phyloP scores from a whole-genome alignment of 2,888 invertebrate genomes.

The Abrostola tripartita region DNA sequence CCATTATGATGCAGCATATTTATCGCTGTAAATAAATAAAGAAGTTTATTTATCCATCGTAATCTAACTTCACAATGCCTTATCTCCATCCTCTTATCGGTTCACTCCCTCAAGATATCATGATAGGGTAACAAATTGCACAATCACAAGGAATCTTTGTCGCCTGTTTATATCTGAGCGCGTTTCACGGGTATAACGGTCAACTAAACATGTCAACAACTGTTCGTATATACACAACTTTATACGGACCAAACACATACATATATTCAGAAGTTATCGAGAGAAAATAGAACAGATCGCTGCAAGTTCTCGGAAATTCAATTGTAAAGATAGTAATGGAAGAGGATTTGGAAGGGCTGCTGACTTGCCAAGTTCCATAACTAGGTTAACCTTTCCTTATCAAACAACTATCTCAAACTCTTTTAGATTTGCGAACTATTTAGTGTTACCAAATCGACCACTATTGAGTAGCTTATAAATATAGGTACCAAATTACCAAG shows the following conservation, averaged over 20 bases:
- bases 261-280: slow-evolving; percentile 20
- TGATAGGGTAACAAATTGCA: neutral
- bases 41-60: neutral
- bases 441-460: no score
- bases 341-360: slow-evolving; percentile 35
- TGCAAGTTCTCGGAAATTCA: slow-evolving; percentile 41
- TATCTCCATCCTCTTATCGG: slow-evolving; percentile 1
- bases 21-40: no score
- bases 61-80: neutral
- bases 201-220: slow-evolving; percentile 10
- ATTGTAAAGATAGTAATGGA: slow-evolving; percentile 38
- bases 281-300: slow-evolving; percentile 35
- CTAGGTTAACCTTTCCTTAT: slow-evolving; percentile 35
- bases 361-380: slow-evolving; percentile 28
- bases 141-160: slow-evolving; percentile 11
- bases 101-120: neutral
- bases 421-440: neutral
- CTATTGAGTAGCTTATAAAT: no score
- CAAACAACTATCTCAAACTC: neutral
- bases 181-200: neutral
- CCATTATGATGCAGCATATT: neutral
- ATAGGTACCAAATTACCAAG: no score
- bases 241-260: slow-evolving; percentile 22
- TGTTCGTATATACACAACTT: slow-evolving; percentile 9
- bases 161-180: slow-evolving; percentile 12